Evolutionary conservation across 2,113 vertebrate genomes (phyloP), one percentile per base, ranked within the genome.

Genomic region (Anguilla japonica): DNA sequence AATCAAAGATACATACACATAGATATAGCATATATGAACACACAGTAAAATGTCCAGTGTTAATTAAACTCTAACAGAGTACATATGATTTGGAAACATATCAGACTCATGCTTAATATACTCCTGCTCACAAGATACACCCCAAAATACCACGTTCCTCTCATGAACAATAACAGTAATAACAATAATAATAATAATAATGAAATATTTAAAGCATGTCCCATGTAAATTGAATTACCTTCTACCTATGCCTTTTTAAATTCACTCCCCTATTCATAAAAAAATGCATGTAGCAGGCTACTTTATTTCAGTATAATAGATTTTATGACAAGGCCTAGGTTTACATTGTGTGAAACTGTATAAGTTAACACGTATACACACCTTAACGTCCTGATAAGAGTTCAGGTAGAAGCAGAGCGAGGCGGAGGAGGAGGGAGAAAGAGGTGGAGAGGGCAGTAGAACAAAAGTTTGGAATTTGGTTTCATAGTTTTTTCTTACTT

Each of bases 381-480:
- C 79, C 79, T 82, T 41, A 67, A 81, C 4, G 79, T 26, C 13
- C 22, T 34, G 79, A 86, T 86, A 86, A 81, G 79, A 29, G 57
- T 67, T 63, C 79, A 82, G 53, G 79, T 81, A 46, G 79, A 75
- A 85, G 83, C 87, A 84, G 81, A 14, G 80, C 39, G 75, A 43
- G 26, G 50, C 34, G 84, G 87, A 82, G 84, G 63, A 82, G 84
- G 79, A 85, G 85, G 18, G 67, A 34, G 34, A 83, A 87, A 43
- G 83, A 88, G 89, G 89, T 43, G 87, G 89, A 84, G 89, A 85
- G 78, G 80, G 39, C 34, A 71, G 60, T 57, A 75, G 79, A 88
- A 39, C 29, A 78, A 3, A 67, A 60, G 82, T 88, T 53, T 63
- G 34, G 46, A 79, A 83, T 26, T 34, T 14, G 50, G 71, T 83